Base-by-base conservation (phyloP, 53 echinoderm and acorn worm genomes). In the Henricia sp. region DNA sequence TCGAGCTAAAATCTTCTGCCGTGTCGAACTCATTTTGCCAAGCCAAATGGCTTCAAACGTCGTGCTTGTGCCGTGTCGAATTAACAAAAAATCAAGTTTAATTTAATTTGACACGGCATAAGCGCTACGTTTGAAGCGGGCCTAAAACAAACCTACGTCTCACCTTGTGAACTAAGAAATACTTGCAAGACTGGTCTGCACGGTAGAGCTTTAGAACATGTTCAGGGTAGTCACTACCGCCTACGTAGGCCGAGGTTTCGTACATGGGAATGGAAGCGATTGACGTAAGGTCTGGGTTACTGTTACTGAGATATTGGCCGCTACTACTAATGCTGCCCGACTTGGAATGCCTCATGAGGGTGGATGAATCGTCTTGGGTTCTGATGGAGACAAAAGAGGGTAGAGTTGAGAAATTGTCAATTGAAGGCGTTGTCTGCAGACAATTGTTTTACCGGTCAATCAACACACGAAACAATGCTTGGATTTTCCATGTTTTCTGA, bases 101-200 rank as follows among this genome's bases (percentile, higher is more conserved):
- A n/a, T n/a, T n/a, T n/a, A n/a, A n/a, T n/a, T n/a, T n/a, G n/a
- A n/a, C n/a, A n/a, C n/a, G n/a, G n/a, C n/a, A n/a, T n/a, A n/a
- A n/a, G n/a, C n/a, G n/a, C n/a, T n/a, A n/a, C n/a, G n/a, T n/a
- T n/a, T n/a, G n/a, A n/a, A n/a, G n/a, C n/a, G n/a, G n/a, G n/a
- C n/a, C n/a, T n/a, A n/a, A n/a, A n/a, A n/a, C n/a, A n/a, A n/a
- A n/a, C n/a, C 4, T 24, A 4, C 5, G 34, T 46, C 89, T 89
- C 39, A 96, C 97, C 90, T 92, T 96, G 55, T 96, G 97, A 26
- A 96, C 87, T 26, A 96, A 89, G 88, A 96, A 96, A 73, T 96
- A 96, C 67, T 96, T 96, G 90, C 94, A 96, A 43, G 97, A 92
- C 68, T 94, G 97, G 67, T 96, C 97, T 0, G 97, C 85, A 68